These are phyloP conservation scores for Malurus splendens DNA, from an alignment of 2,797 vertebrate species.

Conservation along the genomic window DNA sequence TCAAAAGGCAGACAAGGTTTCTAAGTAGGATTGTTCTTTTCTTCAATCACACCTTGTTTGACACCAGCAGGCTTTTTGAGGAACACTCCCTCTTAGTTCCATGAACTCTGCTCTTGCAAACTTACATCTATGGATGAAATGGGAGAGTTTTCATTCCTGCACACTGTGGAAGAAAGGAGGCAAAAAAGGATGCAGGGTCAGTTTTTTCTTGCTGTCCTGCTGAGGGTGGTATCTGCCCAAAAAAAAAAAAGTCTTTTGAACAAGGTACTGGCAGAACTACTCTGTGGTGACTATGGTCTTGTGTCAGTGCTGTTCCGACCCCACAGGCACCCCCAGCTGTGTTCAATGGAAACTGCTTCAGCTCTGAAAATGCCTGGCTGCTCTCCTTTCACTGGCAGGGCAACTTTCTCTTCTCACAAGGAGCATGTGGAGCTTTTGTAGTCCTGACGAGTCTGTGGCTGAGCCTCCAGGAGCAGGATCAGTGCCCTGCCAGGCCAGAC, in stretches of 20 bases:
- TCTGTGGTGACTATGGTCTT: neutral
- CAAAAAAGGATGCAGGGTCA: neutral
- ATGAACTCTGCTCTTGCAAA: neutral
- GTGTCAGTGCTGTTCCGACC: neutral
- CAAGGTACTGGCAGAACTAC: neutral
- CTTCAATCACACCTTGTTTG: neutral
- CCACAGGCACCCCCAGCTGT: neutral
- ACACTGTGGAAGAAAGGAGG: neutral
- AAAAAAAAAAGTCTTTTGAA: neutral
- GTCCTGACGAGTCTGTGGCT: neutral
- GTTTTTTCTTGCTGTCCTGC: neutral
- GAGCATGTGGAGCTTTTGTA: neutral
- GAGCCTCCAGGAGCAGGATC: neutral
- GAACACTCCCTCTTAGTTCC: neutral
- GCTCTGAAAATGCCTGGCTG: neutral
- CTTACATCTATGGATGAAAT: neutral
- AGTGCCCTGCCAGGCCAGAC: neutral
- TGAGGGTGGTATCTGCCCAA: neutral
- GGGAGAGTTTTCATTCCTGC: neutral
- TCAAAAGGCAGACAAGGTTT: neutral
- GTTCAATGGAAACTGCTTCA: neutral
- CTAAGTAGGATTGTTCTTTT: neutral
- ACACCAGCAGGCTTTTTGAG: neutral
- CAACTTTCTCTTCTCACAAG: neutral
- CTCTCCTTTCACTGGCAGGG: rapidly evolving